Evolutionary conservation across 2,888 invertebrate species (phyloP).

Genomic region (Oligia latruncula): DNA sequence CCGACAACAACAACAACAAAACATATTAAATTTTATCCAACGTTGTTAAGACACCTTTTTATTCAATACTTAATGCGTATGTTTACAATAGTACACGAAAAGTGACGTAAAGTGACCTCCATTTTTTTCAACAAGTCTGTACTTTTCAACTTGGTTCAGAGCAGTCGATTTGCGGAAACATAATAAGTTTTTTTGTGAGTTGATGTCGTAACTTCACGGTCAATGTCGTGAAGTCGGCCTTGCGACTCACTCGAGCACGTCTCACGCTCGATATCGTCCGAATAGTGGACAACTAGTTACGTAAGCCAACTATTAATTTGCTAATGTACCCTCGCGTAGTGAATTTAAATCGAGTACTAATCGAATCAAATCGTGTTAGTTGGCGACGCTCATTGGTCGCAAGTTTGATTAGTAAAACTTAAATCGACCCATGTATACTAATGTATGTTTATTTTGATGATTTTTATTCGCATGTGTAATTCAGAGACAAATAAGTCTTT

Average conservation of each 20-base stretch:
- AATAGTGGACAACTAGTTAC: slow-evolving; percentile 82
- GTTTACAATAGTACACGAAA: slow-evolving; percentile 59
- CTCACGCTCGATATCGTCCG: slow-evolving; percentile 77
- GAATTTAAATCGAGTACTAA: slow-evolving; percentile 75
- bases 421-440: slow-evolving; percentile 62
- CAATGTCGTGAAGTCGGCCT: slow-evolving; percentile 88
- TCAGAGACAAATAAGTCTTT: slow-evolving; percentile 40
- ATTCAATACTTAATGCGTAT: slow-evolving; percentile 33
- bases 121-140: slow-evolving; percentile 69
- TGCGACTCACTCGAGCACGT: slow-evolving; percentile 83
- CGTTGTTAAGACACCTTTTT: slow-evolving; percentile 47
- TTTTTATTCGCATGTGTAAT: slow-evolving; percentile 59
- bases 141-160: slow-evolving; percentile 72
- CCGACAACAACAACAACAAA: slow-evolving; percentile 2
- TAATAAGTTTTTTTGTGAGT: slow-evolving; percentile 79
- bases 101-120: slow-evolving; percentile 70
- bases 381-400: slow-evolving; percentile 65
- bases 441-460: slow-evolving; percentile 62
- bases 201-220: slow-evolving; percentile 86
- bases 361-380: slow-evolving; percentile 67
- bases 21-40: slow-evolving; percentile 34
- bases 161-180: slow-evolving; percentile 87
- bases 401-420: slow-evolving; percentile 68
- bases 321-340: slow-evolving; percentile 76
- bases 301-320: slow-evolving; percentile 83